Base-by-base conservation (phyloP, 1,140 invertebrate species). In the Bradynema listronoti region DNA sequence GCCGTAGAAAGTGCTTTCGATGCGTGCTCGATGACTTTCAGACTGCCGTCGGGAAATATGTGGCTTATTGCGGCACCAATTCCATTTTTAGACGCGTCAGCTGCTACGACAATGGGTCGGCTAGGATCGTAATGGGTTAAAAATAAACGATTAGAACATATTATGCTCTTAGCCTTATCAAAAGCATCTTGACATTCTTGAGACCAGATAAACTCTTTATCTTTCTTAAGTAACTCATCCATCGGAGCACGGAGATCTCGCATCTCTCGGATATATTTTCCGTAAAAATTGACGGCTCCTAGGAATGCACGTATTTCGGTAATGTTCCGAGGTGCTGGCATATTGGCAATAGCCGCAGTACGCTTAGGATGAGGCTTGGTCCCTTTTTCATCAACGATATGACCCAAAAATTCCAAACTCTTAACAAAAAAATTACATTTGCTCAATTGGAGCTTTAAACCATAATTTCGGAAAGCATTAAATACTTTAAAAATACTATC, bases 1-100 rank as follows among this genome's bases (percentile, higher is more conserved):
- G 80, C 65, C 30, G 67, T 41, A 16, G 67, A 70, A 30, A 84
- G 65, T 0, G 75, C 73, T 45, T 78, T 63, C 7, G 82, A 83
- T 9, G 75, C 80, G 69, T 70, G 69, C 33, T 51, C 53, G 25
- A 83, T 77, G 2, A 81, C 80, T 61, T 62, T 60, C 64, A 82
- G 79, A 1, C 33, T 34, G 14, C 71, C 75, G 62, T 80, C 71
- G 19, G 62, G 14, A 16, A 77, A 66, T 1, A 45, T 62, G 58
- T 84, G 82, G 2, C 76, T 75, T 0, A 84, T 58, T 6, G 82
- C 74, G 3, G 77, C 78, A 0, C 81, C 80, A 1, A 83, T 63
- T 14, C 80, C 81, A 66, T 78, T 78, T 1, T 68, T 56, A 47
- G 74, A 79, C 22, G 80, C 80, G 72, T 84, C 82, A 25, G 78